Evolutionary conservation across 1,140 invertebrate species (phyloP).

Genomic region (Drosophila kepulauana): DNA sequence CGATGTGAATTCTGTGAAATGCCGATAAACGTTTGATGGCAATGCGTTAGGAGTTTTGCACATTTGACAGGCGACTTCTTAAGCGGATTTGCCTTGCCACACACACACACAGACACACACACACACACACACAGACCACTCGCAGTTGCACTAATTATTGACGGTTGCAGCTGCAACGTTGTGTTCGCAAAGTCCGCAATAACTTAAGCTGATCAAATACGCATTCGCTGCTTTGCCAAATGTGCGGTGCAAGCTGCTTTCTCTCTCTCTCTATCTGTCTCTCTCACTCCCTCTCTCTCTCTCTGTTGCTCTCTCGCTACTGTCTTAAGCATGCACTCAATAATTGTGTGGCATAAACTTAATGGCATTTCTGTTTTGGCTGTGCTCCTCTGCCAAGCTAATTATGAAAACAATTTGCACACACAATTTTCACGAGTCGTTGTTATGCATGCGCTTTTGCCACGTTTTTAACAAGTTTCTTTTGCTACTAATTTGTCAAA

Average conservation of each 20-base stretch:
- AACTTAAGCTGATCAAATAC: background rate
- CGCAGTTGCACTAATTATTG: background rate
- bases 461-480: slow-evolving; percentile 81
- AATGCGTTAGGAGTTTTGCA: slow-evolving; percentile 21
- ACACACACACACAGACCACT: background rate
- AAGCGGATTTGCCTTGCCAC: slow-evolving; percentile 11
- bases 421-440: slow-evolving; percentile 58
- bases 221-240: too few species aligned
- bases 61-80: slow-evolving; percentile 33
- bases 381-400: slow-evolving; percentile 52
- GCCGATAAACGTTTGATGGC: slow-evolving; percentile 51
- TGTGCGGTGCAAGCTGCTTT: too few species aligned
- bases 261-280: too few species aligned
- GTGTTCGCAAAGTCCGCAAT: background rate
- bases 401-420: slow-evolving; percentile 78
- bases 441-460: slow-evolving; percentile 79
- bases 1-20: slow-evolving; percentile 31
- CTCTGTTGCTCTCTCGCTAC: too few species aligned
- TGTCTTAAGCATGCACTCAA: background rate
- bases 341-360: background rate
- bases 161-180: slow-evolving; percentile 3
- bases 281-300: too few species aligned
- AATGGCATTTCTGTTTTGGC: background rate
- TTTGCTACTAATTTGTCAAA: slow-evolving; percentile 83
- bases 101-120: slow-evolving; percentile 10